Percentiles rank a stretch among this genome's conserved stretches.
Conservation (phyloP, 2,113 vertebrate genomes). For the cat (Felis catus) region F.catus_Fca126_mat1.0 CM031423.1:55362001-55362500, state of each 20-base stretch:
- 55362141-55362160: background rate
- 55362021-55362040: background rate
- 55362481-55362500: conserved; percentile 2
- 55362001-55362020: background rate
- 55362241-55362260: background rate
- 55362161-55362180: background rate
- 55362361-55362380: background rate
- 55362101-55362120: background rate
- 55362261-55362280: background rate
- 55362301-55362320: background rate
- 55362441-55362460: background rate
- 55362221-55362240: background rate
- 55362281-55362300: background rate
- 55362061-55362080: background rate
- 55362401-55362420: conserved; percentile 9
- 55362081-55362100: background rate
- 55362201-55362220: background rate
- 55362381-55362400: background rate
- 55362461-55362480: background rate
- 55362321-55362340: background rate
- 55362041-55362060: background rate
- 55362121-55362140: background rate
- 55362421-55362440: background rate
- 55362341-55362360: background rate
- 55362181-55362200: background rate